phyloP scores from a whole-genome alignment of 2,113 vertebrate genomes.

The Todiramphus chloris region DNA sequence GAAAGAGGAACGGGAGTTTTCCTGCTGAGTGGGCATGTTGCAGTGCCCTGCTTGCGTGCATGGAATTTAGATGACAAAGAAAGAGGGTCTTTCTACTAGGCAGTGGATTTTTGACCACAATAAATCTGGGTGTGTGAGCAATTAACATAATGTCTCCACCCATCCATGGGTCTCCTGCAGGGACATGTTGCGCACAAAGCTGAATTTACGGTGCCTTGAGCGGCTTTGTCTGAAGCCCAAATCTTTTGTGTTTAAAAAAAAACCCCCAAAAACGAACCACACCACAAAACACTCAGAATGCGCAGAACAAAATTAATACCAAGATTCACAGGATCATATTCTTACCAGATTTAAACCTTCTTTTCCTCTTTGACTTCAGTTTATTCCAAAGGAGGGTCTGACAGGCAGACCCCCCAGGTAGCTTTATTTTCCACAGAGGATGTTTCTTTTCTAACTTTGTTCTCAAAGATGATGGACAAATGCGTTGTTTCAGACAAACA shows the following conservation, averaged over 20 bases:
- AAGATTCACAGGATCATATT: neutral
- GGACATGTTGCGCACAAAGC: neutral
- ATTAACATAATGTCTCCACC: constrained; percentile 52
- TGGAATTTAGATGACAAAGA: constrained; percentile 53
- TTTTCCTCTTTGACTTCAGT: neutral
- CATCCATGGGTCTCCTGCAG: neutral
- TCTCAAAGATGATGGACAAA: neutral
- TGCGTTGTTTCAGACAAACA: neutral
- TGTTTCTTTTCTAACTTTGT: neutral
- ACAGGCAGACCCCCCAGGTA: neutral
- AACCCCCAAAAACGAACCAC: too few relatives aligned
- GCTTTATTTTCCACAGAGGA: neutral
- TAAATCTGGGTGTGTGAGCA: constrained; percentile 35
- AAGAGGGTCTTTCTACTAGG: neutral
- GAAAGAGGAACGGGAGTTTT: neutral
- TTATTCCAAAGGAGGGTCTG: neutral
- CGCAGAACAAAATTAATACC: neutral
- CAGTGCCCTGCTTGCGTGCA: neutral
- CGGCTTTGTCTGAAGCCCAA: neutral
- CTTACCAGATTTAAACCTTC: neutral
- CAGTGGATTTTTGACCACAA: constrained; percentile 19
- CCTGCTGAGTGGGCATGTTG: neutral
- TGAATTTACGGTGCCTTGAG: neutral
- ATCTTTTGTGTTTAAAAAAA: neutral
- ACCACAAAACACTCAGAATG: neutral